These are phyloP conservation scores for Sphecodes monilicornis DNA, from an alignment of 2,888 invertebrate genomes.

Conservation along the genomic window DNA sequence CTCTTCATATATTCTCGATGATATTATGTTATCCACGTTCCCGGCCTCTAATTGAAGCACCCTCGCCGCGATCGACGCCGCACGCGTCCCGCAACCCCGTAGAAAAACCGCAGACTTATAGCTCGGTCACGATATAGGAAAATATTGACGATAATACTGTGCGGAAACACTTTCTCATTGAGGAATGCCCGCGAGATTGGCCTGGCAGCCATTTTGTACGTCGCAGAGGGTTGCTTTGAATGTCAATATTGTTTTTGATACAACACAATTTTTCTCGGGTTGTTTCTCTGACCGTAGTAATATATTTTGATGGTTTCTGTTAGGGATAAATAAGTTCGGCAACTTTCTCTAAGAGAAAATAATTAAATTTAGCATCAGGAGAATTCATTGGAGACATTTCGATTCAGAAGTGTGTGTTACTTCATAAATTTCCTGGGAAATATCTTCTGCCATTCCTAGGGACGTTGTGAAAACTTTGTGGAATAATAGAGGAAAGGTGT, in stretches of 20 bases:
- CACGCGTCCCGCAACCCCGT: not conserved
- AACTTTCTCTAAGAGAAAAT: no score
- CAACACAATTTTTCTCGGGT: not conserved
- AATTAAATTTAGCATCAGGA: not conserved
- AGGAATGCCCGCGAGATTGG: not conserved
- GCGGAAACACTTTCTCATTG: not conserved
- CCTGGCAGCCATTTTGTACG: not conserved
- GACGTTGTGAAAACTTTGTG: not conserved
- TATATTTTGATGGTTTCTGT: not conserved
- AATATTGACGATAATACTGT: not conserved
- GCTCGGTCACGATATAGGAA: not conserved
- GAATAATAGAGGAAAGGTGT: not conserved
- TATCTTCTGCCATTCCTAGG: not conserved
- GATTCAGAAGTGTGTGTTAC: not conserved
- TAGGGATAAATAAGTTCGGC: no score
- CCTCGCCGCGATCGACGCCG: not conserved
- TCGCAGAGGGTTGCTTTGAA: not conserved
- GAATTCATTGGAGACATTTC: no score
- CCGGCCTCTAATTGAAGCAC: conserved; percentile 1
- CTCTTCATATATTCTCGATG: conserved; percentile 29
- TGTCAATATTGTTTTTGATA: no score
- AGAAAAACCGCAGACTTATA: not conserved
- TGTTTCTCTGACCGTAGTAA: not conserved
- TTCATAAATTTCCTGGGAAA: not conserved
- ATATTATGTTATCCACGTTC: conserved; percentile 14